A percentile compares a stretch with the other conserved stretches of the same genome.
phyloP scores from a whole-genome alignment of 2,888 invertebrate species.

The Pachliopta kotzebuea region DNA sequence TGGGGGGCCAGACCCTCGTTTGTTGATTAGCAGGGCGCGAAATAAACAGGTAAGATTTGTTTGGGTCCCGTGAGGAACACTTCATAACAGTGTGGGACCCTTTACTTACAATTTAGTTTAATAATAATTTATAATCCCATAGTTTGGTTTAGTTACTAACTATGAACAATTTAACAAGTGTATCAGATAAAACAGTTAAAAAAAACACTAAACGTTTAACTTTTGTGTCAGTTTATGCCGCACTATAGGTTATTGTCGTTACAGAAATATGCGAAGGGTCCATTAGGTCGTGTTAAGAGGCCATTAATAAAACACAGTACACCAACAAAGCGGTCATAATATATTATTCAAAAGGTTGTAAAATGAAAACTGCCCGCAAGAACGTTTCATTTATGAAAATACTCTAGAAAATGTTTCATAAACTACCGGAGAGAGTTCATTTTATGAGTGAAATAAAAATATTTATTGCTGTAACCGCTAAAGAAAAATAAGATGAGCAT shows the following conservation, averaged over 20 bases:
- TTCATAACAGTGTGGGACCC: no score
- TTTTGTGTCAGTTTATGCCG: neutral
- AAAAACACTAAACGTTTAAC: neutral
- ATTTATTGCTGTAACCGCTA: slow-evolving; percentile 18
- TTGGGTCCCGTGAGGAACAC: no score
- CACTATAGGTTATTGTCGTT: slow-evolving; percentile 13
- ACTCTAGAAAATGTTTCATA: slow-evolving; percentile 34
- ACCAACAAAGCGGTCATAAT: slow-evolving; percentile 41
- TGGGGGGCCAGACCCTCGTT: no score
- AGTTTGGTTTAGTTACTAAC: no score
- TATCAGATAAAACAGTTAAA: neutral
- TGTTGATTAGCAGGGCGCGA: no score
- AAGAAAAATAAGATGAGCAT: slow-evolving; percentile 13
- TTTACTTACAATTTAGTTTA: no score
- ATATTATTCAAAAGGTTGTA: slow-evolving; percentile 42
- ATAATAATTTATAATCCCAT: no score
- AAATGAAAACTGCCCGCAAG: slow-evolving; percentile 41
- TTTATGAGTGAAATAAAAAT: slow-evolving; percentile 25
- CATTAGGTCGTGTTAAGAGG: slow-evolving; percentile 38
- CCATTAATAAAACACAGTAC: slow-evolving; percentile 39
- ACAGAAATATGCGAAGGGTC: slow-evolving; percentile 29
- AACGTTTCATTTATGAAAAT: slow-evolving; percentile 42
- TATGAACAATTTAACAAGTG: neutral
- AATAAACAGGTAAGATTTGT: no score
- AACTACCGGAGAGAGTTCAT: slow-evolving; percentile 24